Evolutionary conservation across 2,888 invertebrate genomes (phyloP), one percentile per base, ranked within the genome.

Genomic region (Palloptera scutellata): DNA sequence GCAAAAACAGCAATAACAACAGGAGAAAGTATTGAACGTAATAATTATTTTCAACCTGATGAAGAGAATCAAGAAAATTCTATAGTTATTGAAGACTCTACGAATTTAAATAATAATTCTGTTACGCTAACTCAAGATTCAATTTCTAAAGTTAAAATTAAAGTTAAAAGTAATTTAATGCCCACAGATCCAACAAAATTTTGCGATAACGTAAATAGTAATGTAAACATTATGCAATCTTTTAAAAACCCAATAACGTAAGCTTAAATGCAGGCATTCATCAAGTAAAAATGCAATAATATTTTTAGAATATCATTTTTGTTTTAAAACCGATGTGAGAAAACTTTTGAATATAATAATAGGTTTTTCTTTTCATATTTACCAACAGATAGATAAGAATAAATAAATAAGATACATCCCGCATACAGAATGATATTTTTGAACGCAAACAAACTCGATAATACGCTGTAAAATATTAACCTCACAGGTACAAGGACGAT

Each of bases 101-200:
- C 62, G 55, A 30, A 45, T 6, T n/a, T 45, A 41, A 43, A 19
- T 9, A 17, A 55, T 30, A 30, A 30, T 30, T 2, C 30, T 30
- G 30, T 30, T 6, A 30, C 30, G 30, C 30, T 6, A 4, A 30
- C 30, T 4, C 30, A 30, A 17, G 61, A 69, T 42, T 57, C 71
- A 20, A 61, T 66, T 43, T 71, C 71, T 69, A 76, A 71, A 42
- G 77, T 80, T 53, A 80, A 82, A 75, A 84, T 83, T 67, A 84
- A 84, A 77, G 80, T 83, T 30, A 81, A 82, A 72, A 83, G 79
- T 72, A 81, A 80, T 69, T 72, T 81, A 52, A 70, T 81, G 57
- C 67, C 77, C 68, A 76, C 74, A 20, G 76, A 76, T 30, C 76
- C 77, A 17, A 69, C 72, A 10, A 76, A 74, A 68, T 74, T 77